phyloP scores from a whole-genome alignment of 2,888 invertebrate species.

The Escarpia spicata region DNA sequence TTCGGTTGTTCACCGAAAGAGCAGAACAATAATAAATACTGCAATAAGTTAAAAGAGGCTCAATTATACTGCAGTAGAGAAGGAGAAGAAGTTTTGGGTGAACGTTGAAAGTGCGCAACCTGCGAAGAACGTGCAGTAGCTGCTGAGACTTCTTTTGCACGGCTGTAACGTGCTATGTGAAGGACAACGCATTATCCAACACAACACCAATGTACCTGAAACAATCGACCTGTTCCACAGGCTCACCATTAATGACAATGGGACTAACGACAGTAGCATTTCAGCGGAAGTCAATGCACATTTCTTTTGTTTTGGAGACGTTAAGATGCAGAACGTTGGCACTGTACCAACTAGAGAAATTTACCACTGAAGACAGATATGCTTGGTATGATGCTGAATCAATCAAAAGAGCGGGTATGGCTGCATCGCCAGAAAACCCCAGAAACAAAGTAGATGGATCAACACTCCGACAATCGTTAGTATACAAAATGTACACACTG shows the following conservation, averaged over 20 bases:
- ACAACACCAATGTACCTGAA: not conserved
- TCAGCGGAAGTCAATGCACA: constrained; percentile 17
- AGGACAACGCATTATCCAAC: not conserved
- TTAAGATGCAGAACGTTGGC: not conserved
- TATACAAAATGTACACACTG: no score
- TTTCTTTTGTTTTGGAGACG: constrained; percentile 9
- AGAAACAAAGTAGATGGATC: no score
- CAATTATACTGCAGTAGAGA: not conserved
- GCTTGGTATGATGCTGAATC: not conserved
- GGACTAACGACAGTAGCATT: not conserved
- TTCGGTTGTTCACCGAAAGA: not conserved
- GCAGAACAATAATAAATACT: not conserved
- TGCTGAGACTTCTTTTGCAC: constrained; percentile 14
- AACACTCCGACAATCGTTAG: no score
- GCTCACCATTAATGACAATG: not conserved
- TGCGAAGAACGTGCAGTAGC: not conserved
- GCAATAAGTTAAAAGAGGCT: constrained; percentile 17
- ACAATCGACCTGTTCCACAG: not conserved
- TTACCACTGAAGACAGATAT: not conserved
- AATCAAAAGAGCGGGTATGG: no score
- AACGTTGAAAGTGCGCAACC: not conserved
- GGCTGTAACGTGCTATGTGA: constrained; percentile 17
- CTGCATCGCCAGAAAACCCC: no score
- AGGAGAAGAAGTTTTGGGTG: not conserved
- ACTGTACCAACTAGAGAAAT: not conserved